Percentiles rank a stretch among this genome's conserved stretches.
Evolutionary conservation across 2,113 vertebrate species (phyloP).

Genomic region (rabbit (Oryctolagus cuniculus)): DNA sequence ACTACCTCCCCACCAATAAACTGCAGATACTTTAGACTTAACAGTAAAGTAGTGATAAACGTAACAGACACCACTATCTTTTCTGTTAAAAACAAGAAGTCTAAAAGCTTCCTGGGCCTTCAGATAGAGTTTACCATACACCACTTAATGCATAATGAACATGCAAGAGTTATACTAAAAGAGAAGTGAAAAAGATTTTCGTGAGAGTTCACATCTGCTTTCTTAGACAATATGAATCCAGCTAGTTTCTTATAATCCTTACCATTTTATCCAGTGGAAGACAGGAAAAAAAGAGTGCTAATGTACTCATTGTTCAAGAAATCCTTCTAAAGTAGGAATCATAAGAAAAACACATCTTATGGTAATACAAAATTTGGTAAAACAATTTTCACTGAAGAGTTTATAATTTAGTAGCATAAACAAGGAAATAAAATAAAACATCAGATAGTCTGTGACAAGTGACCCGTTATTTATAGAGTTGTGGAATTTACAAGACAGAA

Average conservation of each 20-base stretch:
- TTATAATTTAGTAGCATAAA: neutral
- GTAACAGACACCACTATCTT: neutral
- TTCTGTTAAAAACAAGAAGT: neutral
- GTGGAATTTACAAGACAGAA: neutral
- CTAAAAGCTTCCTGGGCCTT: neutral
- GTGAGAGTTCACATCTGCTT: neutral
- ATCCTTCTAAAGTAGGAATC: neutral
- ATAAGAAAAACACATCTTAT: conserved; percentile 39
- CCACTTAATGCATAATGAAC: conserved; percentile 1
- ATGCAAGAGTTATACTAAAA: neutral
- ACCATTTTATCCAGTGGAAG: neutral
- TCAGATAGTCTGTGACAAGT: neutral
- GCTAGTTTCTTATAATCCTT: neutral
- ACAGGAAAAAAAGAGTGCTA: neutral
- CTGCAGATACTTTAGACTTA: neutral
- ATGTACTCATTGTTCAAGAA: neutral
- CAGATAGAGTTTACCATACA: neutral
- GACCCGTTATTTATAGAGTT: neutral
- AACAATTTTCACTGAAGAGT: neutral
- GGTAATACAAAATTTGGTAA: conserved; percentile 37
- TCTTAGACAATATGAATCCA: neutral
- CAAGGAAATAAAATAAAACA: conserved; percentile 5
- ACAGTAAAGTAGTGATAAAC: conserved; percentile 29
- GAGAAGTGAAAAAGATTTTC: neutral
- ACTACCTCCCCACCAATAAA: neutral